These are phyloP conservation scores for Eciton burchellii DNA, from an alignment of 1,140 invertebrate genomes.

Conservation along the genomic window DNA sequence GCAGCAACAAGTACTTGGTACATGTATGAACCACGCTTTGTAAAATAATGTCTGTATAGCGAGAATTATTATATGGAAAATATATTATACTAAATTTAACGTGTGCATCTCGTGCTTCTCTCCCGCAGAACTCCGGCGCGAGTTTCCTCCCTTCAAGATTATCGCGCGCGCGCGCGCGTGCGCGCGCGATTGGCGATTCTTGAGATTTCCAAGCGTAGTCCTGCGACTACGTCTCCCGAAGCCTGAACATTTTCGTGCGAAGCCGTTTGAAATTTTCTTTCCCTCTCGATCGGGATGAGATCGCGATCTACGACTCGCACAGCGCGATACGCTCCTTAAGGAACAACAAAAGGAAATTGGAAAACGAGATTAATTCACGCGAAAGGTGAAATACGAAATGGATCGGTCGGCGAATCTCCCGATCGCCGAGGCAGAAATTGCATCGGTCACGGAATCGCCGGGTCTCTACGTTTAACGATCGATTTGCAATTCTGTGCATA, in stretches of 20 bases:
- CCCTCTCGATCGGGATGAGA: not conserved
- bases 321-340: not conserved
- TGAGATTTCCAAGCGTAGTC: not conserved
- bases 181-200: not conserved
- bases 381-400: constrained; percentile 8
- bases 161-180: not conserved
- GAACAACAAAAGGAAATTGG: not conserved
- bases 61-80: constrained; percentile 86
- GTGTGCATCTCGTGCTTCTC: not conserved
- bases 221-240: too few species aligned
- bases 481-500: constrained; percentile 33
- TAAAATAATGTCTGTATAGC: constrained; percentile 86
- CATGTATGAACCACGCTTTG: constrained; percentile 84
- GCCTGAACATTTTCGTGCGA: not conserved
- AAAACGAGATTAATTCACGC: constrained; percentile 5
- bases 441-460: constrained; percentile 10
- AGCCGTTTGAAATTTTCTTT: not conserved
- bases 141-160: too few species aligned
- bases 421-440: not conserved
- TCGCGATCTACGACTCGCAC: not conserved
- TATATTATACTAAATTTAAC: constrained; percentile 86
- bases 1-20: constrained; percentile 74
- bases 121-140: not conserved
- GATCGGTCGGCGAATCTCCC: not conserved
- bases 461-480: constrained; percentile 43